phyloP scores from a whole-genome alignment of 2,113 vertebrate species.

The Phaethornis superciliosus region DNA sequence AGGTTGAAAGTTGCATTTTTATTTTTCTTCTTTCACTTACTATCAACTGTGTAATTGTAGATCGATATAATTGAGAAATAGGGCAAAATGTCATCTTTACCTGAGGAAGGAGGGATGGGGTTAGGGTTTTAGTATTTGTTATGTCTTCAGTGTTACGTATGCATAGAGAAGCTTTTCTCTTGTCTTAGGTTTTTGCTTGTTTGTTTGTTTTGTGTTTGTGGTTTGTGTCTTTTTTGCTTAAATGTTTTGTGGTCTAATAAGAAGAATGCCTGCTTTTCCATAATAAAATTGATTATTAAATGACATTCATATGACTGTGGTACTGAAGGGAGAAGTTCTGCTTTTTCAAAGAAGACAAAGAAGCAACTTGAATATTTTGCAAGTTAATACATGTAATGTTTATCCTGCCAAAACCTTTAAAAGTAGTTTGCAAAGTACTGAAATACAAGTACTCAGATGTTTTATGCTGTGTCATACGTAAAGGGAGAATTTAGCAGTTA shows the following conservation, averaged over 20 bases:
- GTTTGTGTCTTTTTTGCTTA: not conserved
- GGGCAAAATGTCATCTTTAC: not conserved
- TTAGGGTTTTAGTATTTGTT: not conserved
- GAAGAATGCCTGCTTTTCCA: not conserved
- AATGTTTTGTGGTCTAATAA: not conserved
- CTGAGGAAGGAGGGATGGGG: rapidly evolving
- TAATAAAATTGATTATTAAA: not conserved
- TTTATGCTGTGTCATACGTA: constrained; percentile 25
- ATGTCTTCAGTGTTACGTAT: not conserved
- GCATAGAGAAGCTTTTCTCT: not conserved
- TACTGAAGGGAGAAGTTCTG: constrained; percentile 6
- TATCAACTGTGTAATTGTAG: not conserved
- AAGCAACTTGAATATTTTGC: not conserved
- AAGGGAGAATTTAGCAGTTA: not conserved
- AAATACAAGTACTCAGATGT: not conserved
- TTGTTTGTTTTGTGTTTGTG: not conserved
- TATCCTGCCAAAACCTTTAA: constrained; percentile 23
- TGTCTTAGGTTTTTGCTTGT: not conserved
- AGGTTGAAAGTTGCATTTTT: not conserved
- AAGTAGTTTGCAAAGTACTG: constrained; percentile 29
- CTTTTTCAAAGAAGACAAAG: constrained; percentile 1
- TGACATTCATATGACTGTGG: not conserved
- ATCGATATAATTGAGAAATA: not conserved
- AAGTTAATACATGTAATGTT: not conserved
- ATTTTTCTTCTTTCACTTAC: not conserved